These are phyloP conservation scores for Drosophila bocqueti DNA, from an alignment of 1,140 invertebrate species.

Conservation along the genomic window DNA sequence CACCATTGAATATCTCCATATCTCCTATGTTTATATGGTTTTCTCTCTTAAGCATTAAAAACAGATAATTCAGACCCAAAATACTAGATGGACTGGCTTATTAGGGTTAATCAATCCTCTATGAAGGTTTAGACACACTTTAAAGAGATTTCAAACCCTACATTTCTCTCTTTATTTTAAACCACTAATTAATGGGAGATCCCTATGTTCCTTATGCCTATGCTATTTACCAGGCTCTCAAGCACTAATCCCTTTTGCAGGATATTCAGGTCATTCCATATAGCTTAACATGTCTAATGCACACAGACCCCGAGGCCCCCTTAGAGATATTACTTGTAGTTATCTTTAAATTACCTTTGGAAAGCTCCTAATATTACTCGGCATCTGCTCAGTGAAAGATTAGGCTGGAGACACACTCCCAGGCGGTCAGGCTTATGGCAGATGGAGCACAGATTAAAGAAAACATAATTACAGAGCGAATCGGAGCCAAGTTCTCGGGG, in stretches of 20 bases:
- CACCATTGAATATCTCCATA: constrained; percentile 30
- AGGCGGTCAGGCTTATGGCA: no score
- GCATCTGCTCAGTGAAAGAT: constrained; percentile 28
- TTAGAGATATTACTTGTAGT: constrained; percentile 2
- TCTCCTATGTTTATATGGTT: background rate
- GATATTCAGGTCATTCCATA: constrained; percentile 7
- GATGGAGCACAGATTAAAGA: constrained; percentile 30
- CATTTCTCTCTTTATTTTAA: background rate
- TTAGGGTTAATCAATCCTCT: no score
- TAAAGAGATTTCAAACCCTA: background rate
- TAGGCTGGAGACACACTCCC: constrained; percentile 1
- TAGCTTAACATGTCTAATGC: constrained; percentile 17
- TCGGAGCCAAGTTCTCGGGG: constrained; percentile 22
- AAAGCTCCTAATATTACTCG: constrained; percentile 5
- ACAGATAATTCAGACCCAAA: constrained; percentile 55
- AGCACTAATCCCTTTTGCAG: background rate
- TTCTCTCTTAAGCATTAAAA: constrained; percentile 39
- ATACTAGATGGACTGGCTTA: background rate
- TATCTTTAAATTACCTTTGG: constrained; percentile 35
- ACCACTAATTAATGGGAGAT: background rate
- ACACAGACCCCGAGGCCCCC: constrained; percentile 1
- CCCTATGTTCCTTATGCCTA: background rate
- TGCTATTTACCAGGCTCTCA: background rate
- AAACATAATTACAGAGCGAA: constrained; percentile 48
- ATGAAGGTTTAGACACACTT: no score